Evolutionary conservation across 2,797 vertebrate genomes (phyloP), one percentile per base, ranked within the genome.

Genomic region (Anabas testudineus): DNA sequence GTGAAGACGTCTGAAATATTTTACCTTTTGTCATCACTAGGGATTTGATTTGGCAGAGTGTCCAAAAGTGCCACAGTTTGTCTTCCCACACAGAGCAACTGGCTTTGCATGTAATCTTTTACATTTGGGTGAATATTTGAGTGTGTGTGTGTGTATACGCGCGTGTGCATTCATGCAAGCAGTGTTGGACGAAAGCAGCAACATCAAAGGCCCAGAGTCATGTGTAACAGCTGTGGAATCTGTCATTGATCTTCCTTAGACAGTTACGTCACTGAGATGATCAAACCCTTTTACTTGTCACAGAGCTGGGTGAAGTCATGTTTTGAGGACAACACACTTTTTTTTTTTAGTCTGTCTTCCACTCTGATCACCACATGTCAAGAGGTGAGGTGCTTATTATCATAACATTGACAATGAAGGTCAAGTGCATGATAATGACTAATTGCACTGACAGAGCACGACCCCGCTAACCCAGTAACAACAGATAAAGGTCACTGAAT

Each of bases 21-120:
- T 51, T 76, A 75, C 76, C 57, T 74, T 61, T 58, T 10, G 67
- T 59, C 6, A 28, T 80, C 57, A 67, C 62, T 45, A 45, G 65
- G 69, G 74, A 74, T 73, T 85, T 80, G 81, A 58, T 74, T 80
- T 82, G 70, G 65, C 77, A 74, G 53, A 80, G 36, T 49, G 71
- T 82, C 78, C 71, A 55, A 54, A 37, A 72, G 64, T 52, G 64
- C 57, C 76, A 80, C 43, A 68, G 49, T 72, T n/a, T 78, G 53
- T 78, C 68, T 71, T 77, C 78, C 81, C 64, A 74, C 72, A 45
- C 49, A 59, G 57, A 48, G 45, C 67, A 67, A 57, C 57, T 62
- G 64, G 54, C 67, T 77, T 65, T 64, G 32, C 71, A 76, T 66
- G 36, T 64, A 56, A 70, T 75, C 46, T 66, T 58, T 61, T 53